Percentiles rank a stretch among this genome's conserved stretches.
Evolutionary conservation across 2,797 vertebrate genomes (phyloP).

Genomic region (Aplochiton taeniatus): DNA sequence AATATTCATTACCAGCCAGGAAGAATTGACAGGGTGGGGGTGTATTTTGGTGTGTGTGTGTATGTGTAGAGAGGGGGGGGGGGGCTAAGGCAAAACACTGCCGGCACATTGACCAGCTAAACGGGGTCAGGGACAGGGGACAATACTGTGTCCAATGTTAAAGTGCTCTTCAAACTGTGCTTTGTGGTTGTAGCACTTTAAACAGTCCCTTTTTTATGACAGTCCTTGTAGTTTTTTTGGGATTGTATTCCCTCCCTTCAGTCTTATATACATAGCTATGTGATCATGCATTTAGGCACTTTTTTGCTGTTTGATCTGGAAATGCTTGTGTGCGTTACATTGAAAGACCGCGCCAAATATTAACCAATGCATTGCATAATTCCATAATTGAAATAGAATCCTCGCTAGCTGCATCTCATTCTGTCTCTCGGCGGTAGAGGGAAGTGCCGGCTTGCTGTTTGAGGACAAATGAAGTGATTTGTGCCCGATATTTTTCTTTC

Average conservation of each 20-base stretch:
- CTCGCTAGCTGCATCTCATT: constrained; percentile 38
- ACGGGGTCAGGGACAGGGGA: constrained; percentile 27
- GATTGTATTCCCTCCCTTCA: no score
- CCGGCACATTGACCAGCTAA: constrained; percentile 56
- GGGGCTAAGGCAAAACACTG: constrained; percentile 64
- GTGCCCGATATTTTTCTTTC: constrained; percentile 15
- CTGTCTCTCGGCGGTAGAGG: constrained; percentile 49
- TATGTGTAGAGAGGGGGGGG: constrained; percentile 20
- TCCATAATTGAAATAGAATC: constrained; percentile 51
- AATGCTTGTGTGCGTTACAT: constrained; percentile 12
- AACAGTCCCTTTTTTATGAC: constrained; percentile 21
- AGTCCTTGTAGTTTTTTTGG: neutral
- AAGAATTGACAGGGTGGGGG: constrained; percentile 30
- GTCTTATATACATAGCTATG: neutral
- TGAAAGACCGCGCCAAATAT: constrained; percentile 23
- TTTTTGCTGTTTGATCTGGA: neutral
- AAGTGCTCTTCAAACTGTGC: constrained; percentile 18
- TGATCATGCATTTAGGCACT: constrained; percentile 24
- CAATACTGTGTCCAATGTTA: constrained; percentile 39
- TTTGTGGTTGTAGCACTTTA: constrained; percentile 35
- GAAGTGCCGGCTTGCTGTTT: constrained; percentile 53
- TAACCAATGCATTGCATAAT: constrained; percentile 67
- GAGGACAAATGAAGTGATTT: constrained; percentile 45
- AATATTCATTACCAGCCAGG: constrained; percentile 71
- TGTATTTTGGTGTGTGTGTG: constrained; percentile 41